Percentiles rank a stretch among this genome's conserved stretches.
Evolutionary conservation across 2,888 invertebrate species (phyloP).

Genomic region (Agrotis ipsilon): DNA sequence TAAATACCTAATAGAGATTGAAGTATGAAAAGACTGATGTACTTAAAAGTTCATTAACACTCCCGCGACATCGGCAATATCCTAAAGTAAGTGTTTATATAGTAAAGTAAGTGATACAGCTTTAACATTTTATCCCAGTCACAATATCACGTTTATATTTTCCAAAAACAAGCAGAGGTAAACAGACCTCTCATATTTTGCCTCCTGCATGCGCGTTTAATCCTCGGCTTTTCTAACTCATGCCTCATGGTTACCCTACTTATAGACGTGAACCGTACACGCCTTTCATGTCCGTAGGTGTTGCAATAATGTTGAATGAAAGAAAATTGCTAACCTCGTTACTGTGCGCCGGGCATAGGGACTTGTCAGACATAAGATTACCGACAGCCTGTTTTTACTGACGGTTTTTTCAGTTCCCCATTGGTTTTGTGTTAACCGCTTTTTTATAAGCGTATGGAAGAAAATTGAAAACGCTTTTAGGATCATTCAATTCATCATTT

Average conservation of each 20-base stretch:
- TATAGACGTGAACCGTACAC: constrained; percentile 50
- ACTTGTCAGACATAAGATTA: constrained; percentile 43
- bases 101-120: not conserved
- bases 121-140: not conserved
- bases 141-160: not conserved
- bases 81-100: no score
- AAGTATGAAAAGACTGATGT: no score
- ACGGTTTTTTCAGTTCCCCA: constrained; percentile 7
- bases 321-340: constrained; percentile 65
- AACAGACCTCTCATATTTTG: not conserved
- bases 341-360: constrained; percentile 28
- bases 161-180: not conserved
- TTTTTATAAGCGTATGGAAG: not conserved
- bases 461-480: no score
- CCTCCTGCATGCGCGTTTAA: not conserved
- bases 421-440: constrained; percentile 13
- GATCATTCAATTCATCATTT: no score
- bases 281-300: constrained; percentile 63
- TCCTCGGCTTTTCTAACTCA: not conserved
- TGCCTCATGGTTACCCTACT: constrained; percentile 47
- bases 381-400: constrained; percentile 19
- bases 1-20: no score
- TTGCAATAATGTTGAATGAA: constrained; percentile 66
- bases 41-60: not conserved
- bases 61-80: not conserved